Conservation (phyloP, 2,888 invertebrate species). For the Cybosia mesomella region DNA sequence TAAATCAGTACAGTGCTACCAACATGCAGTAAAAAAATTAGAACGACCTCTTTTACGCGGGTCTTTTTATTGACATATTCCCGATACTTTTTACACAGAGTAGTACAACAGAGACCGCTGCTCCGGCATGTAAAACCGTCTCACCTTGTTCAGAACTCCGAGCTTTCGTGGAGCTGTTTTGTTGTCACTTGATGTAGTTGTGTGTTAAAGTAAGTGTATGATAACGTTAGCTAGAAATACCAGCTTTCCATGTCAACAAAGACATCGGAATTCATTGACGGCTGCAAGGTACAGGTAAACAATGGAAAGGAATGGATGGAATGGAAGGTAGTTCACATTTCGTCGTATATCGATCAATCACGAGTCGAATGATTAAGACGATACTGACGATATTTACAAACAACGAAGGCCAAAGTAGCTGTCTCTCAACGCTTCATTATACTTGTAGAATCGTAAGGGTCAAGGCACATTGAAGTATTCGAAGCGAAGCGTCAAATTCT, state of each 20-base stretch:
- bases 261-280: constrained; percentile 22
- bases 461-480: neutral
- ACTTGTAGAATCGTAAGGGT: neutral
- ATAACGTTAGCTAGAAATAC: neutral
- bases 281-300: constrained; percentile 28
- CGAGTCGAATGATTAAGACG: constrained; percentile 33
- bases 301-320: constrained; percentile 33
- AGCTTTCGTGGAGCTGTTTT: neutral
- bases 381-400: constrained; percentile 37
- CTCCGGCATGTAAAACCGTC: too few relatives aligned
- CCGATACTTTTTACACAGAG: too few relatives aligned
- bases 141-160: too few relatives aligned
- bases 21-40: too few relatives aligned
- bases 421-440: neutral
- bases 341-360: constrained; percentile 32
- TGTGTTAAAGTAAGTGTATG: neutral
- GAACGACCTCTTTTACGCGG: too few relatives aligned
- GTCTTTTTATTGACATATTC: too few relatives aligned
- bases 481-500: neutral
- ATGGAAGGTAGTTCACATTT: constrained; percentile 33
- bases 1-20: too few relatives aligned
- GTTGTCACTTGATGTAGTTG: neutral
- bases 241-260: constrained; percentile 8
- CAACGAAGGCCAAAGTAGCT: constrained; percentile 26
- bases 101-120: too few relatives aligned